Base-by-base conservation (phyloP, 2,888 invertebrate species). In the Eupithecia pulchellata region DNA sequence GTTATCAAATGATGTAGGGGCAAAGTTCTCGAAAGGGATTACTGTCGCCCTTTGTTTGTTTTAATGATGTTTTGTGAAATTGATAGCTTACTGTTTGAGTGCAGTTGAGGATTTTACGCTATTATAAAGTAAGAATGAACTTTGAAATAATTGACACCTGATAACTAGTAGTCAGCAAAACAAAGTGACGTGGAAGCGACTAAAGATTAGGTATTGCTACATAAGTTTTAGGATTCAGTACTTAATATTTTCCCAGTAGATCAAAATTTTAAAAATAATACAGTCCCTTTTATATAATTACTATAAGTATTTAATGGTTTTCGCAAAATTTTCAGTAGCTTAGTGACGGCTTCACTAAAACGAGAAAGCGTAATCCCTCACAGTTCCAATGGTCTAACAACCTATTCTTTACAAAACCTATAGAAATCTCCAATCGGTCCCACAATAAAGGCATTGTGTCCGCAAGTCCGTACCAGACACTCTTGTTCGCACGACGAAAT, bases 1-100 rank as follows among this genome's bases (percentile, higher is more conserved):
- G 47, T 20, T 93, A 93, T 93, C 92, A 92, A 91, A 89, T 90
- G 85, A 91, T 91, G 90, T 91, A 86, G 86, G 89, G 85, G 85
- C 78, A 75, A 25, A 72, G 80, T 88, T 85, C 87, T 85, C 79
- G 81, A 86, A 83, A 80, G 85, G 88, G 89, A 87, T 87, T 87
- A 81, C 78, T 61, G 9, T 69, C 71, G 77, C 83, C 86, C 81
- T 76, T 76, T 85, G 85, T 87, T 87, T 91, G 88, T 89, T 86
- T 85, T 86, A 88, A 88, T 89, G 85, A 86, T 85, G 84, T 87
- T 90, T 87, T 86, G 81, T 83, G 81, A 75, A 84, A 88, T 85
- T 89, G 83, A 85, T 88, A 83, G 79, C 83, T 82, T 82, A 75
- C 71, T 79, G 75, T 78, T 78, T 78, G 75, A 75, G 64, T 69